Conservation (phyloP, 2,797 vertebrate species). For the Acanthornis magna region DNA sequence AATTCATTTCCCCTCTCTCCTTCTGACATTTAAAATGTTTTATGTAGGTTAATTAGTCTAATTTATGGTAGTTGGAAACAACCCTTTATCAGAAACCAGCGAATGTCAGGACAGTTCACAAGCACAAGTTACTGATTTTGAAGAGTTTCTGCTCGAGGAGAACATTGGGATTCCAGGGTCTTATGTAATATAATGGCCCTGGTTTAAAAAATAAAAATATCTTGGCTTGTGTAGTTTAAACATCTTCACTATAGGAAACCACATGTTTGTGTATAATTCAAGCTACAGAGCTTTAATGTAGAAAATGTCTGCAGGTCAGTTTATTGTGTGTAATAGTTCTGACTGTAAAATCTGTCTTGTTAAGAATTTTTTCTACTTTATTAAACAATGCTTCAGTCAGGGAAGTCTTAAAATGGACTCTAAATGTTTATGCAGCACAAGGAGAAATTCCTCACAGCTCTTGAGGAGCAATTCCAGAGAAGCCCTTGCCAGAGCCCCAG, state of each 20-base stretch:
- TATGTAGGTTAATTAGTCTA: conserved; percentile 30
- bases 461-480: neutral
- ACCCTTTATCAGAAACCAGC: neutral
- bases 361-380: neutral
- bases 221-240: conserved; percentile 43
- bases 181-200: neutral
- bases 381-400: neutral
- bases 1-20: neutral
- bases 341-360: conserved; percentile 19
- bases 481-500: neutral
- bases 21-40: neutral
- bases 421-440: conserved; percentile 35
- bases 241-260: conserved; percentile 11
- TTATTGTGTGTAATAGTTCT: neutral
- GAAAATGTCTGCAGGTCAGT: neutral
- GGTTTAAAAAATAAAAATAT: neutral
- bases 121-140: neutral
- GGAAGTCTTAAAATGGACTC: neutral
- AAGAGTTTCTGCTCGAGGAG: neutral
- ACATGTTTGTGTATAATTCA: conserved; percentile 17
- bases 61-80: conserved; percentile 1
- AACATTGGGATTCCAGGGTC: neutral
- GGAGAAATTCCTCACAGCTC: neutral
- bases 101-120: neutral
- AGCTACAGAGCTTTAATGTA: neutral